Percentiles rank a stretch among this genome's conserved stretches.
phyloP scores from a whole-genome alignment of 2,888 invertebrate species.

The Cerceris rybyensis region DNA sequence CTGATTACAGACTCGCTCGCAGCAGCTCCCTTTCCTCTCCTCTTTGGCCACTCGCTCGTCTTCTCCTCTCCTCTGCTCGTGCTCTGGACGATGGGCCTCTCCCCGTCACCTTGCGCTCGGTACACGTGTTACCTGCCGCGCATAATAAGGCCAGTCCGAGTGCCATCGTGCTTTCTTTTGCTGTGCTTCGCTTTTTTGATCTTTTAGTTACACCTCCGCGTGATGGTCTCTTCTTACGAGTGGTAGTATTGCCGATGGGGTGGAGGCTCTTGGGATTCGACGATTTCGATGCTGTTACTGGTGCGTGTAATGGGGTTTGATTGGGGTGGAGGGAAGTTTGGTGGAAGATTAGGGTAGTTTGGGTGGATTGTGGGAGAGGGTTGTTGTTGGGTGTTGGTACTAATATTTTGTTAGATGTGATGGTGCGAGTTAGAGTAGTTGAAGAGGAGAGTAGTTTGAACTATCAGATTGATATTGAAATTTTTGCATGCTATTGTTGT shows the following conservation, averaged over 20 bases:
- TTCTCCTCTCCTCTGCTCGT: conserved; percentile 7
- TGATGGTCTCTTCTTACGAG: conserved; percentile 6
- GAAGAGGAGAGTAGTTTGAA: too few relatives aligned
- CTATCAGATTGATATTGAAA: too few relatives aligned
- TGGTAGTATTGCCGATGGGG: not conserved
- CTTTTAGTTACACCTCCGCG: not conserved
- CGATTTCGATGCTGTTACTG: too few relatives aligned
- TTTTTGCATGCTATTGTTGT: too few relatives aligned
- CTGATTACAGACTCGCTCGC: conserved; percentile 72
- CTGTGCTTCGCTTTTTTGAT: not conserved
- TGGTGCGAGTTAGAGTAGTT: too few relatives aligned
- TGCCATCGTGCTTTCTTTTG: conserved; percentile 2
- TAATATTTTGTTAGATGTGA: too few relatives aligned
- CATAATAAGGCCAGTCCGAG: conserved; percentile 64
- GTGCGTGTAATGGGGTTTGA: too few relatives aligned
- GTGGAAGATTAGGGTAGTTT: too few relatives aligned
- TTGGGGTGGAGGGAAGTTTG: too few relatives aligned
- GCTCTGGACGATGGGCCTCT: conserved; percentile 12
- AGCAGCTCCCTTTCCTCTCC: conserved; percentile 38
- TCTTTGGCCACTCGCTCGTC: conserved; percentile 5
- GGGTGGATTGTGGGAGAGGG: too few relatives aligned
- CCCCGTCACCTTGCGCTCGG: conserved; percentile 60
- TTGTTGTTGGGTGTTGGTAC: too few relatives aligned
- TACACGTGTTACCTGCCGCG: conserved; percentile 69
- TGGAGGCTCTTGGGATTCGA: too few relatives aligned